Percentiles rank a stretch among this genome's conserved stretches.
These are phyloP conservation scores for Orthosia gothica DNA, from an alignment of 2,888 invertebrate species.

Conservation along the genomic window DNA sequence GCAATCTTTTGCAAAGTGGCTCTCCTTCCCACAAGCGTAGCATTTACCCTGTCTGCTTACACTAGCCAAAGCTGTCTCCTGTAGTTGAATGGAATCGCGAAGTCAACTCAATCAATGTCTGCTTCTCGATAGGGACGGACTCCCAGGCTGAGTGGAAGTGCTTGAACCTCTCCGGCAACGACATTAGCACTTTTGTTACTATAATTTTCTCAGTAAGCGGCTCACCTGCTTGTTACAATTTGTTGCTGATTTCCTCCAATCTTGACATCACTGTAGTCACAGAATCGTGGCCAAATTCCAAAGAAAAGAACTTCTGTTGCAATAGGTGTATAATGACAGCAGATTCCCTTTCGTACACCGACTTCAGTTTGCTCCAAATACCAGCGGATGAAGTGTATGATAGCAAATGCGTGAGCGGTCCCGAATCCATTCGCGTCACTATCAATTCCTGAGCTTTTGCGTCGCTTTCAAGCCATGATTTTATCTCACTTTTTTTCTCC, in stretches of 20 bases:
- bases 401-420: too few relatives aligned
- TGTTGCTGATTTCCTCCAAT: not conserved
- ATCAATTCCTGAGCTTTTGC: conserved; percentile 1
- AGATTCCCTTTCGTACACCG: not conserved
- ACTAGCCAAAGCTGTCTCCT: conserved; percentile 4
- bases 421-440: not conserved
- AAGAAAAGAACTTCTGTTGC: conserved; percentile 2
- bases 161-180: not conserved
- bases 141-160: conserved; percentile 8
- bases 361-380: conserved; percentile 3
- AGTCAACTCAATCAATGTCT: not conserved
- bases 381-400: not conserved
- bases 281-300: not conserved
- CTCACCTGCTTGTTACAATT: conserved; percentile 11
- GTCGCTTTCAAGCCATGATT: not conserved
- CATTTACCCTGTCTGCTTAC: not conserved
- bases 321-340: not conserved
- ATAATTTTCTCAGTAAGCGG: not conserved
- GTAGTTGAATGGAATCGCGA: not conserved
- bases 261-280: conserved; percentile 1
- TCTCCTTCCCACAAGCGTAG: not conserved
- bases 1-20: not conserved
- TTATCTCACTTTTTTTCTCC: not conserved
- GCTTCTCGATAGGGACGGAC: not conserved
- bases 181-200: conserved; percentile 6